These are phyloP conservation scores for Poeciliopsis retropinna DNA, from an alignment of 2,113 vertebrate species.

Conservation along the genomic window DNA sequence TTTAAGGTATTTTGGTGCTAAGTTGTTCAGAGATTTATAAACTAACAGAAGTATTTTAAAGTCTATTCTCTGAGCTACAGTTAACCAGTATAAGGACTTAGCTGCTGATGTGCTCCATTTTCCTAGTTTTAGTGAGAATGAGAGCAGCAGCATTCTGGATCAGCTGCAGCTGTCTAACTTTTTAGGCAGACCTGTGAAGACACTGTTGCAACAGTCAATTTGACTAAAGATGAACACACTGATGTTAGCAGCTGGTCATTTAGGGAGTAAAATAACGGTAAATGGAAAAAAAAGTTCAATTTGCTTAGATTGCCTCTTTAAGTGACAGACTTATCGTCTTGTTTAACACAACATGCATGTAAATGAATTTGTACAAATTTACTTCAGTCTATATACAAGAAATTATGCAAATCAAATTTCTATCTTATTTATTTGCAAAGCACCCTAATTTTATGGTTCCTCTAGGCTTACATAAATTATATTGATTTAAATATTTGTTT, in stretches of 20 bases:
- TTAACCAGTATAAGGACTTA: no score
- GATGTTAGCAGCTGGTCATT: not conserved
- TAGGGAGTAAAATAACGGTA: not conserved
- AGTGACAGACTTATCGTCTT: constrained; percentile 1
- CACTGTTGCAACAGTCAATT: no score
- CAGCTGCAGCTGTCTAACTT: no score
- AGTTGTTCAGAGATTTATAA: no score
- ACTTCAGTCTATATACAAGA: not conserved
- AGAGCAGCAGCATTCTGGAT: no score
- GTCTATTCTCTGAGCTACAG: no score
- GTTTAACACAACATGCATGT: not conserved
- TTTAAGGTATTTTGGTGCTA: no score
- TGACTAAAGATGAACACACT: no score
- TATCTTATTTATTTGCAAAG: constrained; percentile 16
- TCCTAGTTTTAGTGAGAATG: no score
- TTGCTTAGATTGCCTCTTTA: not conserved
- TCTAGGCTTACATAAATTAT: constrained; percentile 7
- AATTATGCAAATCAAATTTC: constrained; percentile 19
- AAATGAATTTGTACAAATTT: constrained; percentile 2
- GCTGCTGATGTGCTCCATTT: no score
- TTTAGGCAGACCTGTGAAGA: no score
- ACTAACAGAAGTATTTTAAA: no score
- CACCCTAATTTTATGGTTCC: not conserved
- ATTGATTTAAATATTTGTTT: not conserved
- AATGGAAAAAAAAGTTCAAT: constrained; percentile 10